Conservation (phyloP, 2,888 invertebrate species). For the Anorthoa munda region DNA sequence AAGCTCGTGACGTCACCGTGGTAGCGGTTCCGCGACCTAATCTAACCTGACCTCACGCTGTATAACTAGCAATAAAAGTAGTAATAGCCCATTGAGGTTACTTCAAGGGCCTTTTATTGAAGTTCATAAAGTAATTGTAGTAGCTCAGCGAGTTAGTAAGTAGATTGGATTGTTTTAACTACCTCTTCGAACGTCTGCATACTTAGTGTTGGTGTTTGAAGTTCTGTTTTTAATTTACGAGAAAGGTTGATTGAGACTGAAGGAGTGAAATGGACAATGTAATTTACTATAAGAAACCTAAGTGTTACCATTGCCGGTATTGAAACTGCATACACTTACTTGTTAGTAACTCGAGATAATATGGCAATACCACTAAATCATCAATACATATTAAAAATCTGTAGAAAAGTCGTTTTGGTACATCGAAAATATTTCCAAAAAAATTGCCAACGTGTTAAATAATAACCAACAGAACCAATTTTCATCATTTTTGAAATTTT, state of each 20-base stretch:
- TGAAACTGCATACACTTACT: background rate
- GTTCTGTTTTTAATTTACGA: conserved; percentile 26
- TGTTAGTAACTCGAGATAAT: background rate
- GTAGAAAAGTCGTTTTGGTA: no score
- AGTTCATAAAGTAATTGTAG: conserved; percentile 61
- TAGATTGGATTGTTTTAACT: conserved; percentile 51
- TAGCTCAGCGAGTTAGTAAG: conserved; percentile 43
- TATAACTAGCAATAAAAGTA: conserved; percentile 59
- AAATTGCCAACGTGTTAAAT: no score
- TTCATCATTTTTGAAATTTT: no score
- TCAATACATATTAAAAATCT: no score
- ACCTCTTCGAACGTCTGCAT: conserved; percentile 20
- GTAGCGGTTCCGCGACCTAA: conserved; percentile 37
- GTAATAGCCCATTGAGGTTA: conserved; percentile 58
- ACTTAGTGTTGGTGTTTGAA: conserved; percentile 19
- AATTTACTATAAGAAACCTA: background rate
- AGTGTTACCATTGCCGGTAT: background rate
- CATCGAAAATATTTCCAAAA: no score
- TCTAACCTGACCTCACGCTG: conserved; percentile 56
- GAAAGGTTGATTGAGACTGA: background rate
- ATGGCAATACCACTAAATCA: no score
- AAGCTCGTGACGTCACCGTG: conserved; percentile 63
- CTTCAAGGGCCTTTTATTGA: conserved; percentile 58
- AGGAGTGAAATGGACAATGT: background rate
- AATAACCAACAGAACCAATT: no score